Evolutionary conservation across 2,888 invertebrate species (phyloP).

Genomic region (Zelleria hepariella): DNA sequence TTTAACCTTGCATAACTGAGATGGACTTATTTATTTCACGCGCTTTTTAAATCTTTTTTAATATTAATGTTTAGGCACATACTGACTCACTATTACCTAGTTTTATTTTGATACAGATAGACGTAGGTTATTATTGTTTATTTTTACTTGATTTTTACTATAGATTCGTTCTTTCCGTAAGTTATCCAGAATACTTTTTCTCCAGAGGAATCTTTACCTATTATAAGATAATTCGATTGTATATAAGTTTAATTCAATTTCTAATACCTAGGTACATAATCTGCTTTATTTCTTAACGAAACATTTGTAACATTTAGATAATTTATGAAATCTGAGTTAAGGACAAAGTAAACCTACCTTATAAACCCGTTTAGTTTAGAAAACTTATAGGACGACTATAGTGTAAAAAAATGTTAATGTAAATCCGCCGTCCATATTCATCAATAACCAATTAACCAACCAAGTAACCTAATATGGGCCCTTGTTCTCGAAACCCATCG

Average conservation of each 20-base stretch:
- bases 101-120: background rate
- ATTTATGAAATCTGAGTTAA: background rate
- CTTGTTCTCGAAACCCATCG: background rate
- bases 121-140: background rate
- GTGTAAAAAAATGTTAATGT: slow-evolving; percentile 2
- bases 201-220: background rate
- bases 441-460: background rate
- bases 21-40: background rate
- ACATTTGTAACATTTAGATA: slow-evolving; percentile 1
- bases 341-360: background rate
- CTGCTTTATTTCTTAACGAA: background rate
- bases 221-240: background rate
- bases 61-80: background rate
- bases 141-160: slow-evolving; percentile 7
- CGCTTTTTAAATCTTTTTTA: background rate
- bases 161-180: slow-evolving; percentile 40
- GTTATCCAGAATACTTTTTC: slow-evolving; percentile 69
- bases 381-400: slow-evolving; percentile 3
- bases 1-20: slow-evolving; percentile 1
- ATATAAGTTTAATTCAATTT: background rate
- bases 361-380: background rate
- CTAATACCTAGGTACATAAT: slow-evolving; percentile 8
- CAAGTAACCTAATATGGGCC: background rate
- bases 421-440: slow-evolving; percentile 6
- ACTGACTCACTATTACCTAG: background rate